Evolutionary conservation across 2,797 vertebrate genomes (phyloP), one percentile per base, ranked within the genome.

Genomic region (Anabacerthia variegaticeps): DNA sequence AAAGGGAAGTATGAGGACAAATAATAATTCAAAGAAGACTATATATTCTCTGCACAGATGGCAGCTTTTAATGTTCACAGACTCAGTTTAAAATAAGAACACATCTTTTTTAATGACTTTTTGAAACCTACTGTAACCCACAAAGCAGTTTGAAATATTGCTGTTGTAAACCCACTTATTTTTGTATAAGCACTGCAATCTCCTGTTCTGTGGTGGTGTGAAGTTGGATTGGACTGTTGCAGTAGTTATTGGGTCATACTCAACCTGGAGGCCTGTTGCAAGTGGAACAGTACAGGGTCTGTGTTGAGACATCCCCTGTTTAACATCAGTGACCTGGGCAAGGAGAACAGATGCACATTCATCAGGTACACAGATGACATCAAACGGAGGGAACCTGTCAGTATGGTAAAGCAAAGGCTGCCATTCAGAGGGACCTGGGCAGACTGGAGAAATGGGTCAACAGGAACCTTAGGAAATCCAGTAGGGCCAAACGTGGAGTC

Each of bases 1-100:
- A 85, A 85, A 90, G 58, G 58, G 54, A 51, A 85, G 37, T 46
- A 75, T 78, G 49, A 85, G 11, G 46, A 83, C 43, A 88, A 92
- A 61, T 84, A 91, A 81, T 84, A 17, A 79, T 87, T 94, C 92
- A 62, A 84, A 89, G 65, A 89, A 88, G 56, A 46, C 85, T 56
- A 61, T 91, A 55, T 79, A 74, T 75, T 89, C 28, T 68, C 67
- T 79, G 34, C 39, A 65, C 82, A 88, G 72, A 85, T 90, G 85
- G 65, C 80, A 36, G 13, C 41, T 92, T 79, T 88, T 89, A 80
- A 75, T 54, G 24, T 80, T 89, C 66, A 54, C 66, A 72, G 69
- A 34, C 46, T 46, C 28, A 7, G 17, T 88, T 94, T 83, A 73
- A 86, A 83, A 36, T 89, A 77, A 82, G 61, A 69, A 68, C 20